Conservation (phyloP, 2,113 vertebrate genomes). For the Dromaius novaehollandiae region DNA sequence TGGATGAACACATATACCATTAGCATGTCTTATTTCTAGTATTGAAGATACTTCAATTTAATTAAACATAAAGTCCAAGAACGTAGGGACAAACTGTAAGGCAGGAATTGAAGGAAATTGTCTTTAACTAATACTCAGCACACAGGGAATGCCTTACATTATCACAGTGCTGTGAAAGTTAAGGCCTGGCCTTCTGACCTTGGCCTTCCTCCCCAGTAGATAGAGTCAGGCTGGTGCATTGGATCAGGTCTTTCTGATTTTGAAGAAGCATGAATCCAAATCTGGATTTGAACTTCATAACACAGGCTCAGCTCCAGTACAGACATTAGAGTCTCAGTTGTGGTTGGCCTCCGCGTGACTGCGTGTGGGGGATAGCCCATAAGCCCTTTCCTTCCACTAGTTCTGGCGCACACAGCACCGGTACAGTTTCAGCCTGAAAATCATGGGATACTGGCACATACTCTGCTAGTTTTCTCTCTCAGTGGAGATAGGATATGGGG, state of each 20-base stretch:
- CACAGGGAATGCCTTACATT: not conserved
- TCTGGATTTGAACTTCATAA: not conserved
- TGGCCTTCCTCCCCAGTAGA: not conserved
- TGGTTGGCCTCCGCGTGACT: rapidly evolving
- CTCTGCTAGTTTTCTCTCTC: not conserved
- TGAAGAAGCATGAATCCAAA: not conserved
- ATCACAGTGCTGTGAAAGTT: too few species aligned
- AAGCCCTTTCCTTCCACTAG: not conserved
- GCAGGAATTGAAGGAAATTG: not conserved
- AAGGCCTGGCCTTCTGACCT: not conserved
- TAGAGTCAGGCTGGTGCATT: not conserved
- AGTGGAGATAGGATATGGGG: not conserved
- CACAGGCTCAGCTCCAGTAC: not conserved
- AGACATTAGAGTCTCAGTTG: not conserved
- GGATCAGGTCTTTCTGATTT: not conserved
- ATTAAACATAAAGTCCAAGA: not conserved
- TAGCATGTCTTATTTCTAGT: not conserved
- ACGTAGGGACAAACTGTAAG: not conserved
- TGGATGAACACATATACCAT: not conserved
- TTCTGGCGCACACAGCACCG: not conserved
- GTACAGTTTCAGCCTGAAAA: not conserved
- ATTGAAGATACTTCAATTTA: not conserved
- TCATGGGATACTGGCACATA: not conserved
- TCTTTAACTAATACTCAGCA: not conserved
- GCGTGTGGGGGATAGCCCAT: not conserved